These are phyloP conservation scores for Toxotes chatareus DNA, from an alignment of 2,113 vertebrate species.

Conservation along the genomic window DNA sequence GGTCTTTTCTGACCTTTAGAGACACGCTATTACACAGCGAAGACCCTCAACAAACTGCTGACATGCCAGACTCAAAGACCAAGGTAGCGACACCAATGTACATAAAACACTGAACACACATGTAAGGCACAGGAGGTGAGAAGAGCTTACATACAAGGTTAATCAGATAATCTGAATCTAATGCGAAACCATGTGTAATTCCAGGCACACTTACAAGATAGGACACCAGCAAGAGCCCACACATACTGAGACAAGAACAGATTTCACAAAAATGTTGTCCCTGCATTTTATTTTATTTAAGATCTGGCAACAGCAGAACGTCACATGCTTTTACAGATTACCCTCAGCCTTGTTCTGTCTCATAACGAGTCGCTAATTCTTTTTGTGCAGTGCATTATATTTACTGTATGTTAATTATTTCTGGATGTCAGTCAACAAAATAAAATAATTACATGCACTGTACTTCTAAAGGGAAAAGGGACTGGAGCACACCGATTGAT, in stretches of 20 bases:
- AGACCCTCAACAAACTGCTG: constrained; percentile 29
- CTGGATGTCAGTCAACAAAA: too few species aligned
- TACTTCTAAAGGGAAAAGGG: neutral
- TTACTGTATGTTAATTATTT: too few species aligned
- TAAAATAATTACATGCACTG: too few species aligned
- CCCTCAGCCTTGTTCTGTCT: neutral
- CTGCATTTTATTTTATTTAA: neutral
- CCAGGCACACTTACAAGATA: too few species aligned
- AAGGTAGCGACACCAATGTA: neutral
- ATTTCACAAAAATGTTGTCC: neutral
- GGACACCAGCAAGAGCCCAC: too few species aligned
- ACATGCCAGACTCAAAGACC: neutral
- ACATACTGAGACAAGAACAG: too few species aligned
- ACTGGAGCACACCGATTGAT: neutral
- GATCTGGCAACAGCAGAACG: neutral
- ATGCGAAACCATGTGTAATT: neutral
- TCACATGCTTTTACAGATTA: neutral
- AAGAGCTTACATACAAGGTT: neutral
- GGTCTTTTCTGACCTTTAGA: constrained; percentile 16
- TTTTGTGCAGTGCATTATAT: too few species aligned
- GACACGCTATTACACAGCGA: neutral
- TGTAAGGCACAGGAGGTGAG: neutral
- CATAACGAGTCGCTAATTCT: neutral
- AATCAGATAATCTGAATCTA: constrained; percentile 9
- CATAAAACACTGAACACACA: neutral